Percentiles rank a stretch among this genome's conserved stretches.
phyloP scores from a whole-genome alignment of 1,140 invertebrate species.

The Nautilus pompilius region DNA sequence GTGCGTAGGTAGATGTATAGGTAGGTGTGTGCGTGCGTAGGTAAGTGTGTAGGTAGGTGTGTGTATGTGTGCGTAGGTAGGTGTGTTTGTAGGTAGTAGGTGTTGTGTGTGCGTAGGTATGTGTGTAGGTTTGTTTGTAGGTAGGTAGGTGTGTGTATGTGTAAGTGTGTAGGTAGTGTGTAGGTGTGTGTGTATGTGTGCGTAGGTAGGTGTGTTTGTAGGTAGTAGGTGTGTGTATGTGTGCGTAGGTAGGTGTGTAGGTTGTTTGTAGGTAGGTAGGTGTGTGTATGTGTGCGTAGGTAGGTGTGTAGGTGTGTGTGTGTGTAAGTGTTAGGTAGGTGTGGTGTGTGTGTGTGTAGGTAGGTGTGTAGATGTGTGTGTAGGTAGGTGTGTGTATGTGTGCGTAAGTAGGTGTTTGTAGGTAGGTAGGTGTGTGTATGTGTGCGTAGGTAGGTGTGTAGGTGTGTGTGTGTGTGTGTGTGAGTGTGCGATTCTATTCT shows the following conservation, averaged over 20 bases:
- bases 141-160: not conserved
- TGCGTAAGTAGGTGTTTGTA: not conserved
- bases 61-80: not conserved
- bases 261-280: not conserved
- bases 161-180: not conserved
- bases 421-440: not conserved
- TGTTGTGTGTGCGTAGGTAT: not conserved
- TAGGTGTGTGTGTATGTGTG: not conserved
- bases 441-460: not conserved
- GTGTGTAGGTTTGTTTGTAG: not conserved
- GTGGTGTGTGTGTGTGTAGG: not conserved
- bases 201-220: not conserved
- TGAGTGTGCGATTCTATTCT: not conserved
- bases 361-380: not conserved
- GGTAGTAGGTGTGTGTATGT: too few species aligned
- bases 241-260: too few species aligned
- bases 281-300: not conserved
- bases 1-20: not conserved
- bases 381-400: not conserved
- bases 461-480: constrained; percentile 1
- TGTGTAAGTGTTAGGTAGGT: not conserved
- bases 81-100: not conserved
- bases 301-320: not conserved
- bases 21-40: not conserved
- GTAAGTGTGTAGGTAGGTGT: not conserved